Base-by-base conservation (phyloP, 2,888 invertebrate genomes). In the Molorchus minor region DNA sequence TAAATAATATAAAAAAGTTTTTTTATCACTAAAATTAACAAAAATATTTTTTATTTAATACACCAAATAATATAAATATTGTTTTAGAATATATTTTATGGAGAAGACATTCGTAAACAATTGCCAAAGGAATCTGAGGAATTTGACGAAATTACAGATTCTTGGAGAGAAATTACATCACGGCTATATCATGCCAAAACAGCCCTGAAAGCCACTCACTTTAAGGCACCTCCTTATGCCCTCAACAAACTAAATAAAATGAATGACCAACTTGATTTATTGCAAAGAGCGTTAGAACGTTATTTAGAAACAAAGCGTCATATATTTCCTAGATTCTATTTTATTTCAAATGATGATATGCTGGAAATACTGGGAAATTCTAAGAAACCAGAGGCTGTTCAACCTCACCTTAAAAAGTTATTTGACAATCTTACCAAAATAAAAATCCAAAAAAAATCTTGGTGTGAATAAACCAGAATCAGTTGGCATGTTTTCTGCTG, bases 281-380 rank as follows among this genome's bases (percentile, higher is more conserved):
- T 95, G 68, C 89, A 94, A 75, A 86, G 93, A 74, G 90, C 92
- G 0, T 81, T 96, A 49, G 95, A 95, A 78, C 86, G 88, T 75
- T 96, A 94, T 79, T 82, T 96, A 62, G 95, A 96, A 82, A 90
- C 91, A 0, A 96, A 96, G 76, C 84, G 95, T n/a, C 90, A 92
- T 78, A 77, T 92, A 38, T 96, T 96, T 79, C 95, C 95, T 10
- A 81, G 92, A 55, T 91, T 92, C 77, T 92, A 92, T 78, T 92
- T 92, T 75, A 85, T 92, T 64, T 91, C 91, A n/a, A 91, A 92
- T 75, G 91, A 91, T 72, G 92, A 93, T 75, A 82, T 93, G 68
- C 79, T 93, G 47, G 92, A 94, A 80, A 93, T 95, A 67, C 84
- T 95, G 58, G 94, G 93, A 0, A 93, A 94, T 78, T 89, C 93